Evolutionary conservation across 2,113 vertebrate species (phyloP).

Genomic region (Cynopterus brachyotis): DNA sequence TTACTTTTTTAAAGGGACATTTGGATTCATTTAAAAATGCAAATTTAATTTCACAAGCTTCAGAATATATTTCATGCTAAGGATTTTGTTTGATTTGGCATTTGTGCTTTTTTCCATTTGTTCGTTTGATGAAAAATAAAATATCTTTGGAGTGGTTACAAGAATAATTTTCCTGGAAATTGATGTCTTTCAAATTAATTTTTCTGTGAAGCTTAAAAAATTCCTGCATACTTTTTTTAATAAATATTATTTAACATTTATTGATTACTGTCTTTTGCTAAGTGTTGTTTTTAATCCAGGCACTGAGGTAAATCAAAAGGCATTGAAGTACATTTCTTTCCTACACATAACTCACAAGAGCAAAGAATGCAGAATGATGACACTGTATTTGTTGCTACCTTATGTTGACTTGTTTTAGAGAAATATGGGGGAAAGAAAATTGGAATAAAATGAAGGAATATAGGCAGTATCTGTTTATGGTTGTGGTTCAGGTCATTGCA

Average conservation of each 20-base stretch:
- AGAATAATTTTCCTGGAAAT: slow-evolving; percentile 58
- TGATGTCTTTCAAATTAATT: slow-evolving; percentile 3
- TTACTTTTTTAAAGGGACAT: slow-evolving; percentile 45
- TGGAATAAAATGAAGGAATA: background rate
- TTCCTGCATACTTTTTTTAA: background rate
- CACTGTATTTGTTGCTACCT: background rate
- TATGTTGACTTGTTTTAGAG: background rate
- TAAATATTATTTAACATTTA: background rate
- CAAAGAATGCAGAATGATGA: background rate
- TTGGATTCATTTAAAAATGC: slow-evolving; percentile 63
- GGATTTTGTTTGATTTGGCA: slow-evolving; percentile 58
- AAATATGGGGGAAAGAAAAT: background rate
- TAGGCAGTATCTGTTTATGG: background rate
- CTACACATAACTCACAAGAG: background rate
- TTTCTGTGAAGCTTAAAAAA: slow-evolving; percentile 25
- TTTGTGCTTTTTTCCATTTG: slow-evolving; percentile 50
- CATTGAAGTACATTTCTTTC: background rate
- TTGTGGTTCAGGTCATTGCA: background rate
- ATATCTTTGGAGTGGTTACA: background rate
- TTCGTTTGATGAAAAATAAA: background rate
- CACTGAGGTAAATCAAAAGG: background rate
- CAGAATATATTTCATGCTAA: slow-evolving; percentile 37
- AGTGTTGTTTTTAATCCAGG: background rate
- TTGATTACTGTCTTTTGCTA: background rate
- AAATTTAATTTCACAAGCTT: slow-evolving; percentile 58